Conservation (phyloP, 2,888 invertebrate species). For the Ectemnius continuus region DNA sequence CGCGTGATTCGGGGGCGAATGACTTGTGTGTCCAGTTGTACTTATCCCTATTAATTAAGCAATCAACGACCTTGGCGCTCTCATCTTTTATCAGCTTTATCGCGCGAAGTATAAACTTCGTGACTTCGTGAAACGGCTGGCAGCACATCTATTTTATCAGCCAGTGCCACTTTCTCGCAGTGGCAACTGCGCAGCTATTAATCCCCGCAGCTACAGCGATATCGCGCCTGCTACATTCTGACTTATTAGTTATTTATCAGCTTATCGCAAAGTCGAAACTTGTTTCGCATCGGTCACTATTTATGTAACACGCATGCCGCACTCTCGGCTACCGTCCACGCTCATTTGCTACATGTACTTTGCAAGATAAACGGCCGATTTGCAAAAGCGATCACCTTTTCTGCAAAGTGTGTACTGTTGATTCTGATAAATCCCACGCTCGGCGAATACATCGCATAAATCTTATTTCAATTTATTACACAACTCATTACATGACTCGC, state of each 20-base stretch:
- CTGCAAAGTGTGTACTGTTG: too few species aligned
- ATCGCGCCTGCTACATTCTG: neutral
- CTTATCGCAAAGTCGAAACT: constrained; percentile 1
- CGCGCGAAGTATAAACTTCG: constrained; percentile 2
- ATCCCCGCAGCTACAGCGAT: neutral
- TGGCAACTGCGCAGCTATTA: neutral
- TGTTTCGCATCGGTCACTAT: neutral
- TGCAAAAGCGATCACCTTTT: too few species aligned
- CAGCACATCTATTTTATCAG: constrained; percentile 1
- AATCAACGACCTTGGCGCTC: neutral
- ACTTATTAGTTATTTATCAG: constrained; percentile 4
- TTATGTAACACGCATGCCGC: neutral
- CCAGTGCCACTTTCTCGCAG: neutral
- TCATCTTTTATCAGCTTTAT: neutral
- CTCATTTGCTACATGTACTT: neutral
- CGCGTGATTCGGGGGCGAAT: too few species aligned
- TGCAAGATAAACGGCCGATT: neutral
- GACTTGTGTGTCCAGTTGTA: neutral
- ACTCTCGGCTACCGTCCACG: too few species aligned
- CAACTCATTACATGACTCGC: too few species aligned
- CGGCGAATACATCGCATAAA: too few species aligned
- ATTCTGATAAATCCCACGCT: too few species aligned
- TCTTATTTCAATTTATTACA: too few species aligned
- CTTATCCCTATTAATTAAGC: constrained; percentile 10
- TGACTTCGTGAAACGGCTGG: neutral